phyloP scores from a whole-genome alignment of 2,797 vertebrate species.

The Thripadectes ignobilis region DNA sequence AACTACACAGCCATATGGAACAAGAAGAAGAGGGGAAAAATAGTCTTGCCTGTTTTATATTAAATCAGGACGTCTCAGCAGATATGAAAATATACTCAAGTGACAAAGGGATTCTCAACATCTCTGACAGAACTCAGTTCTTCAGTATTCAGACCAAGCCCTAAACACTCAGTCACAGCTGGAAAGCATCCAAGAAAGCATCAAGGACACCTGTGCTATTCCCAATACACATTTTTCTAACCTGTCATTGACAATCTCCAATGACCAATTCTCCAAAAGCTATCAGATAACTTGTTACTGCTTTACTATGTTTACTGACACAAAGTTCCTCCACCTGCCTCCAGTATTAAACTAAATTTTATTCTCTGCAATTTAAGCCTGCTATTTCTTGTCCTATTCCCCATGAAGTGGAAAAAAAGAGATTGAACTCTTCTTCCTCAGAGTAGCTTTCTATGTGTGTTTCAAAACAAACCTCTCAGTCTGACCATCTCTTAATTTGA shows the following conservation, averaged over 20 bases:
- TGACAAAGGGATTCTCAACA: not conserved
- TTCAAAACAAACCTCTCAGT: not conserved
- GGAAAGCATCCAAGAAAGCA: not conserved
- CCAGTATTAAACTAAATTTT: not conserved
- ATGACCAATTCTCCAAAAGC: not conserved
- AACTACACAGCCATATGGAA: not conserved
- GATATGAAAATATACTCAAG: not conserved
- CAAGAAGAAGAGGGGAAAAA: not conserved
- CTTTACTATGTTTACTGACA: not conserved
- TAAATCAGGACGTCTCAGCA: not conserved
- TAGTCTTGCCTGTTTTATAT: not conserved
- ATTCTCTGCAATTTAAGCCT: not conserved
- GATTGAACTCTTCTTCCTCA: not conserved
- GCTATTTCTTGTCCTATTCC: not conserved
- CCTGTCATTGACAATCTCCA: not conserved
- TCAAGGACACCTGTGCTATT: not conserved
- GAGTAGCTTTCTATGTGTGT: not conserved
- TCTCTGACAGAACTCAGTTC: not conserved
- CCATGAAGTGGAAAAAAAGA: not conserved
- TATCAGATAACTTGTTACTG: not conserved
- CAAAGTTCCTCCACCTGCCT: not conserved
- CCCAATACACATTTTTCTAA: not conserved
- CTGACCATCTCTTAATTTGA: not conserved
- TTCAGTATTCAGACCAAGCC: not conserved
- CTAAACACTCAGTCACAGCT: not conserved